Base-by-base conservation (phyloP, 2,797 vertebrate genomes). In the Spinus olivaceus region DNA sequence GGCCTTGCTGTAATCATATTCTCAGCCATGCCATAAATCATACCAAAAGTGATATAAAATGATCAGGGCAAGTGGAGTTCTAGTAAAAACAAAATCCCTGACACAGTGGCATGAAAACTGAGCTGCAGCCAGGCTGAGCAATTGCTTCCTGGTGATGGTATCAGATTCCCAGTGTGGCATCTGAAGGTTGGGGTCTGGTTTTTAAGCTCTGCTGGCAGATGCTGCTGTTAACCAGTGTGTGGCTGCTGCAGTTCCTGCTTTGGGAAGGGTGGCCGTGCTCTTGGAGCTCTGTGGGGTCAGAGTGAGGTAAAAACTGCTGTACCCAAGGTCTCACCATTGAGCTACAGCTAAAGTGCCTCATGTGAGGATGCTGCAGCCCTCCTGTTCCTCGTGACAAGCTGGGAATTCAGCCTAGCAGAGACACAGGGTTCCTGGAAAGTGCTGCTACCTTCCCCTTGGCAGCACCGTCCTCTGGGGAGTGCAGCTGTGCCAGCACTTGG, bases 11-110 rank as follows among this genome's bases (percentile, higher is more conserved):
- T 51, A 74, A 88, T 83, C 4, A 2, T 86, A 60, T 69, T 81
- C 33, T 83, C 54, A 81, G 57, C 86, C 15, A 14, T 70, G 82
- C 92, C 59, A 82, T 94, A 92, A 95, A 92, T 96, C 79, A 67
- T 39, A 35, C 51, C 42, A 41, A 54, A 92, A 80, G 57, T 66
- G 78, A 80, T 80, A 73, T 14, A 69, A 93, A 95, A 69, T 89
- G 74, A 60, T 71, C 35, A 12, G 44, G 59, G 88, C 60, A 59
- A 94, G 65, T 2, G 10, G 50, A 87, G 54, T 63, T 89, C 57
- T 88, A 81, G 82, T 60, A n/a, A 82, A 94, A 95, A 59, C 81
- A 93, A 91, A 88, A 65, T 51, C 46, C 42, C 42, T 83, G 72
- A 53, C 78, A 53, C 72, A 41, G 71, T 74, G 76, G 57, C 64